Evolutionary conservation across 2,113 vertebrate species (phyloP), one percentile per base, ranked within the genome.

Genomic region (Edolisoma coerulescens): DNA sequence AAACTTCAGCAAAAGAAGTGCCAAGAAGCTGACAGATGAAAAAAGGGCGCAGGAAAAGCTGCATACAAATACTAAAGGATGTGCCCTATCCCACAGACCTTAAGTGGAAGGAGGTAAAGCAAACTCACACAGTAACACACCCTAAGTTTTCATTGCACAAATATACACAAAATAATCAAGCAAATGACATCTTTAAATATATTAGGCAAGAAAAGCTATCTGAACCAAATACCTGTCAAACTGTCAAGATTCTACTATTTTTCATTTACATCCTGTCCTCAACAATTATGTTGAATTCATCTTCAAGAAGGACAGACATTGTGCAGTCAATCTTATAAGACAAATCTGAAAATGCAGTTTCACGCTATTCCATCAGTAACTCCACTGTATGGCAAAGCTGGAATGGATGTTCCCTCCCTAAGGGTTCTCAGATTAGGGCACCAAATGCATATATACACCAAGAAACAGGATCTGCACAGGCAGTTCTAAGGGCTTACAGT

Each of bases 1-100:
- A 92, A 89, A 91, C n/a, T 87, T 83, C 63, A 88, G 85, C 82
- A 93, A 80, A 60, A 67, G 63, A 95, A 84, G 65, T 44, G 74
- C 61, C 73, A 92, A 70, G 83, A 77, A 89, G 77, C 57, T 87
- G 69, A 86, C 49, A 82, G 94, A 95, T 94, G 93, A 87, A 89
- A 84, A 60, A 75, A 87, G 65, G 57, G 53, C 79, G 67, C 53
- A 84, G 45, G 41, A 89, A 82, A 92, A 78, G 65, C 56, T 95
- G 49, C 16, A 41, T 64, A 90, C 19, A 80, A 87, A 64, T 59
- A 63, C n/a, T 86, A 77, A 83, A 50, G 57, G 50, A 90, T 3
- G 0, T 67, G 39, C 42, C 90, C 54, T 84, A 70, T 28, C 14
- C 53, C 69, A 92, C 12, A 84, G 61, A 82, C 20, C 53, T 56